Evolutionary conservation across 2,797 vertebrate genomes (phyloP), one percentile per base, ranked within the genome.

Genomic region (Danio kyathit): DNA sequence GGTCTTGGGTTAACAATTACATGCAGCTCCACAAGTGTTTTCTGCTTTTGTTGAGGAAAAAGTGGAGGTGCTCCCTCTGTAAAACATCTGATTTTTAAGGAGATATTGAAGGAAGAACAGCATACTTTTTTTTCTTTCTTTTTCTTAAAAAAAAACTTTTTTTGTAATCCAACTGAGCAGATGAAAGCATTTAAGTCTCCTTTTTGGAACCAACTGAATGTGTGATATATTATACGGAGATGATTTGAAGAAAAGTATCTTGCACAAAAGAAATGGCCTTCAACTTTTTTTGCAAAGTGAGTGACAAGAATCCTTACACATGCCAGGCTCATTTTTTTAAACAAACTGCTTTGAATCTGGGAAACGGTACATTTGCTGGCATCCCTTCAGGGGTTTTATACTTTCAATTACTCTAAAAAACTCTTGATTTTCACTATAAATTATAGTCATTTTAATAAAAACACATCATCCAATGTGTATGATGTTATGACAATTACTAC

Each of bases 401-500:
- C 61, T 77, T 85, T 82, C 74, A 51, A 72, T 59, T 51, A 60
- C 67, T 75, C 60, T 21, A 48, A 71, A 82, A 48, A 61, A 29
- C 21, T 46, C 66, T 48, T 74, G 52, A 44, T 60, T 74, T 85
- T 85, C 82, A 54, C 69, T 60, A 79, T 79, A 83, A 84, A 83
- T 83, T 84, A 80, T 16, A 29, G 64, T 54, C 19, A 84, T 65
- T 83, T 78, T 82, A 81, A 82, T 72, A 83, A 67, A 56, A 76
- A 54, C 72, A 76, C 77, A 79, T 84, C 52, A 66, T 80, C 80
- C 74, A 82, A 80, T 61, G 64, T 60, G 83, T 75, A 76, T 64
- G 38, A 76, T 43, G 76, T 86, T 83, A 87, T 80, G 82, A 82
- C 81, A 85, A 86, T 74, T 86, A 85, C 76, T 64, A 71, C 60